phyloP scores from a whole-genome alignment of 2,113 vertebrate genomes.

The Hydropotes inermis region DNA sequence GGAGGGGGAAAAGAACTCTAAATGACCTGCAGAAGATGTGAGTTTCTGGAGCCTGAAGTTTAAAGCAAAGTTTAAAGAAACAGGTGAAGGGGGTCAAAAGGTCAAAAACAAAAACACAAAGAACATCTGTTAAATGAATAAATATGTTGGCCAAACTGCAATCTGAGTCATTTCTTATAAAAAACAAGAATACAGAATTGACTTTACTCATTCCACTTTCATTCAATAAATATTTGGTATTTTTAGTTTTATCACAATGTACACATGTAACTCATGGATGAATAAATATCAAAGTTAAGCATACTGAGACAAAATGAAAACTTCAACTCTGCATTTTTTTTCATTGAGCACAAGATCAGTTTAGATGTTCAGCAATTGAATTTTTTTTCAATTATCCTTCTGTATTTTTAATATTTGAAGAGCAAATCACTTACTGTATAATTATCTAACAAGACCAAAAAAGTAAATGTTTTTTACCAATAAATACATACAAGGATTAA shows the following conservation, averaged over 20 bases:
- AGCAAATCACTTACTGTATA: neutral
- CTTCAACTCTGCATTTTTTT: neutral
- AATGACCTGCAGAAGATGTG: neutral
- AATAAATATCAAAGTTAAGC: neutral
- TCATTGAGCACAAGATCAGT: neutral
- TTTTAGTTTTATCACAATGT: neutral
- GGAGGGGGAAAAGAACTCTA: neutral
- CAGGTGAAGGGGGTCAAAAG: neutral
- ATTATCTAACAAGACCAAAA: neutral
- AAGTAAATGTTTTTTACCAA: neutral
- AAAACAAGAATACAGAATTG: neutral
- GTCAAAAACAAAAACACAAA: neutral
- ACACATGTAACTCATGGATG: neutral
- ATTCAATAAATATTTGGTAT: constrained; percentile 8
- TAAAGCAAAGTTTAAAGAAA: neutral
- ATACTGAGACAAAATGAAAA: neutral
- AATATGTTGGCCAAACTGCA: neutral
- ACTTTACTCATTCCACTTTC: neutral
- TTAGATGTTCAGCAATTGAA: neutral
- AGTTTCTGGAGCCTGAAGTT: neutral
- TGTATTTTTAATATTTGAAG: neutral
- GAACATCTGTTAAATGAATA: neutral
- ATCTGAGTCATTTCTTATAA: neutral
- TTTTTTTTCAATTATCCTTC: neutral
- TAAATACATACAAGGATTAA: neutral